These are phyloP conservation scores for Enteromius unitaeniatus DNA, from an alignment of 2,797 vertebrate species.

Conservation along the genomic window DNA sequence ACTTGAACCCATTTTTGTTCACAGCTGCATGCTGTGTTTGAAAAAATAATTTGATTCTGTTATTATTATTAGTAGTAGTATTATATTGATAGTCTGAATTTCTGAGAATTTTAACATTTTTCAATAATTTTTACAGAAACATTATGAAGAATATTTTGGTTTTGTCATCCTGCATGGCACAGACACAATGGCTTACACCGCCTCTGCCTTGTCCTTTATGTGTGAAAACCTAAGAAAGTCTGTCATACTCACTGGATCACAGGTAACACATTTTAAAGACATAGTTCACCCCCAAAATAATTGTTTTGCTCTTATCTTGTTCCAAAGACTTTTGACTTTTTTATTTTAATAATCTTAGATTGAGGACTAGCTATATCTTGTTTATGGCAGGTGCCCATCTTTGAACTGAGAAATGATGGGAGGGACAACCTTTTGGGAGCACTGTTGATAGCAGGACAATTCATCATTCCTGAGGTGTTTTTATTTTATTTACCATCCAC, in stretches of 20 bases:
- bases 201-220: constrained; percentile 93
- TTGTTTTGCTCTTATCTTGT: background rate
- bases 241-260: constrained; percentile 90
- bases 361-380: no score
- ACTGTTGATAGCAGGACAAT: constrained; percentile 91
- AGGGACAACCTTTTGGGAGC: constrained; percentile 94
- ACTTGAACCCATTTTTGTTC: no score
- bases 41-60: no score
- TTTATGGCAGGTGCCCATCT: constrained; percentile 80
- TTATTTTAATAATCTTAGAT: background rate
- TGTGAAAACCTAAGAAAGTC: constrained; percentile 93
- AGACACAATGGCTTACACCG: constrained; percentile 96
- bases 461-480: constrained; percentile 87
- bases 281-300: background rate
- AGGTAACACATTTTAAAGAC: constrained; percentile 75
- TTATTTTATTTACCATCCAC: no score
- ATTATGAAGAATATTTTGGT: constrained; percentile 87
- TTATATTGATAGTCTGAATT: no score
- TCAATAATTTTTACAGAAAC: constrained; percentile 71
- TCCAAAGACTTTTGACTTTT: background rate
- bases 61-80: no score
- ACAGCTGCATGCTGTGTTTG: no score
- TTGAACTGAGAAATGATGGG: constrained; percentile 89
- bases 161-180: constrained; percentile 96
- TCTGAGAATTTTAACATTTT: no score